These are phyloP conservation scores for Leguminivora glycinivorella DNA, from an alignment of 1,140 invertebrate genomes.

Conservation along the genomic window DNA sequence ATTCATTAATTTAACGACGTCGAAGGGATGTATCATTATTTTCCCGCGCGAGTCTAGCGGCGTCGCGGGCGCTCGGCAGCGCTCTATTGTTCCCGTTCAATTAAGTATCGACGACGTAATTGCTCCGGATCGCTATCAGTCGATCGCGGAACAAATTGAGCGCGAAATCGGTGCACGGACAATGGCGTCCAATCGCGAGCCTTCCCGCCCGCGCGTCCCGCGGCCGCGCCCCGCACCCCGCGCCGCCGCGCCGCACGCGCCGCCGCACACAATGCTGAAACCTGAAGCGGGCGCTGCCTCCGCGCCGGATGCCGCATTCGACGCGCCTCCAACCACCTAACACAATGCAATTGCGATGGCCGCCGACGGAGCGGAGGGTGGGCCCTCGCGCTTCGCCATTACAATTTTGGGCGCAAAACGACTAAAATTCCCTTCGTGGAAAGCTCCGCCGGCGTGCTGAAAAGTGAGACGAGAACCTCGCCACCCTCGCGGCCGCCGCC, in stretches of 20 bases:
- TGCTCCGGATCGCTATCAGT: slow-evolving; percentile 47
- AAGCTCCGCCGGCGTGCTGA: not conserved
- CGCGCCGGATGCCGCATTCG: slow-evolving; percentile 55
- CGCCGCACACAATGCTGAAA: slow-evolving; percentile 56
- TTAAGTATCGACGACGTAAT: slow-evolving; percentile 56
- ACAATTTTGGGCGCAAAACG: not conserved
- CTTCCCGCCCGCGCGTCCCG: not conserved
- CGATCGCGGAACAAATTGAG: slow-evolving; percentile 53
- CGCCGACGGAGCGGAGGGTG: slow-evolving; percentile 15
- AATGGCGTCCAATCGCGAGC: slow-evolving; percentile 46
- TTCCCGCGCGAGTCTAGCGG: not conserved
- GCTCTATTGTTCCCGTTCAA: slow-evolving; percentile 35
- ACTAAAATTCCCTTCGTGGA: not conserved
- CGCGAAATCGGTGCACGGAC: slow-evolving; percentile 47
- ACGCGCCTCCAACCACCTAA: slow-evolving; percentile 37
- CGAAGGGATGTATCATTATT: slow-evolving; percentile 8
- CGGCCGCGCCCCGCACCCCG: slow-evolving; percentile 10
- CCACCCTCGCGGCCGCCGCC: slow-evolving; percentile 4
- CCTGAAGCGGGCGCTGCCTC: slow-evolving; percentile 45
- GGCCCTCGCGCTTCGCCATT: slow-evolving; percentile 16
- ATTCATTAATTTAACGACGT: slow-evolving; percentile 24
- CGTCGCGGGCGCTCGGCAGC: not conserved
- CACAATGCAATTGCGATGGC: slow-evolving; percentile 27
- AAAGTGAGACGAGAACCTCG: not conserved
- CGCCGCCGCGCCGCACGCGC: slow-evolving; percentile 47